A percentile compares a stretch with the other conserved stretches of the same genome.
Conservation (phyloP, 1,140 invertebrate genomes). For the Tenebrio molitor region DNA sequence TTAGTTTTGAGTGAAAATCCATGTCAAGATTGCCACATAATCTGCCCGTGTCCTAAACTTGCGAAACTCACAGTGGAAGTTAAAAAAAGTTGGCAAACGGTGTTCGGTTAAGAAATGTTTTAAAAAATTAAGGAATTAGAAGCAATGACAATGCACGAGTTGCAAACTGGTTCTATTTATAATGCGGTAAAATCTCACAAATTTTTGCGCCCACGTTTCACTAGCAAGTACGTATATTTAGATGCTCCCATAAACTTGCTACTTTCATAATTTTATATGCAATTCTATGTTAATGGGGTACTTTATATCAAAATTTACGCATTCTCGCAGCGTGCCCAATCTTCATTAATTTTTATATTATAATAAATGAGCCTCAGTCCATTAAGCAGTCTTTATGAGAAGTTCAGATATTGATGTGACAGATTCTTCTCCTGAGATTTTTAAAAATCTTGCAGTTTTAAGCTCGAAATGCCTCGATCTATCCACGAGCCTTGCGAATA, state of each 20-base stretch:
- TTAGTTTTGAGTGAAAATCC: no score
- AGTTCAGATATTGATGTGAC: no score
- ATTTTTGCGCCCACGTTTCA: slow-evolving; percentile 44
- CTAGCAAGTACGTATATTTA: slow-evolving; percentile 46
- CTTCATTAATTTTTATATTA: not conserved
- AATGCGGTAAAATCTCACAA: slow-evolving; percentile 39
- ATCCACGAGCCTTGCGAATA: no score
- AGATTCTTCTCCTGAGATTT: no score
- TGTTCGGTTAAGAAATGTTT: not conserved
- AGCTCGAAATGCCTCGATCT: no score
- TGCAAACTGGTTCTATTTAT: slow-evolving; percentile 41
- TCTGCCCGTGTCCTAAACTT: no score
- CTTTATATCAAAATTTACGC: slow-evolving; percentile 28
- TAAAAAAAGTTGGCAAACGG: slow-evolving; percentile 7
- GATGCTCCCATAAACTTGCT: slow-evolving; percentile 43
- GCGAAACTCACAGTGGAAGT: no score
- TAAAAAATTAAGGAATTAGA: slow-evolving; percentile 9
- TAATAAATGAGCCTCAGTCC: not conserved
- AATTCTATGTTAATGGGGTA: slow-evolving; percentile 31
- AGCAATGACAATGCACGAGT: slow-evolving; percentile 37
- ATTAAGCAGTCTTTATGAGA: not conserved
- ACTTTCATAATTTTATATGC: slow-evolving; percentile 41
- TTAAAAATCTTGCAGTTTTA: no score
- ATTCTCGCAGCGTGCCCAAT: not conserved
- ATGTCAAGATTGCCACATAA: no score